phyloP scores from a whole-genome alignment of 1,140 invertebrate species.

The Heliothis virescens region DNA sequence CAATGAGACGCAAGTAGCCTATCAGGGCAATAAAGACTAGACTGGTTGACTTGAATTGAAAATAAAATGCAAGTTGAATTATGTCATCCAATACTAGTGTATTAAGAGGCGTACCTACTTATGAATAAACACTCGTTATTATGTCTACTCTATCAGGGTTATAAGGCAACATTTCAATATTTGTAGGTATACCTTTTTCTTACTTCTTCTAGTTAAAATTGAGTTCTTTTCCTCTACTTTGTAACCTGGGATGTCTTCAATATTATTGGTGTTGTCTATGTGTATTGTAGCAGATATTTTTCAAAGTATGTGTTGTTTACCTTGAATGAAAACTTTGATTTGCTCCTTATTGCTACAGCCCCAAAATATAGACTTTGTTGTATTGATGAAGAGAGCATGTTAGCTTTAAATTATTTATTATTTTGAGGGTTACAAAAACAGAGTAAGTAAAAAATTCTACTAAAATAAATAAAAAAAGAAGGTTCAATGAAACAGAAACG shows the following conservation, averaged over 20 bases:
- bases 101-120: no score
- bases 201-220: neutral
- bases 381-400: conserved; percentile 27
- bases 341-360: conserved; percentile 18
- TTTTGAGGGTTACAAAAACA: neutral
- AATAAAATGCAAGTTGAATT: no score
- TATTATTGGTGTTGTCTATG: conserved; percentile 30
- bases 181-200: neutral
- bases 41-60: no score
- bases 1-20: no score
- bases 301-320: conserved; percentile 22
- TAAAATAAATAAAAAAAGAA: neutral
- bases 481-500: neutral
- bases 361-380: conserved; percentile 15
- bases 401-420: conserved; percentile 14
- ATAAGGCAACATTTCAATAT: neutral
- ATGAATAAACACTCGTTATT: no score
- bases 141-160: neutral
- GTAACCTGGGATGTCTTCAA: conserved; percentile 31
- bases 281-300: conserved; percentile 30
- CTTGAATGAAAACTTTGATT: conserved; percentile 26
- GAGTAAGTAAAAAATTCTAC: neutral
- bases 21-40: no score
- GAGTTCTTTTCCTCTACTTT: conserved; percentile 33
- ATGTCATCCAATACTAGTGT: no score